phyloP scores from a whole-genome alignment of 1,140 invertebrate species.

The Chironomus striatipennis region DNA sequence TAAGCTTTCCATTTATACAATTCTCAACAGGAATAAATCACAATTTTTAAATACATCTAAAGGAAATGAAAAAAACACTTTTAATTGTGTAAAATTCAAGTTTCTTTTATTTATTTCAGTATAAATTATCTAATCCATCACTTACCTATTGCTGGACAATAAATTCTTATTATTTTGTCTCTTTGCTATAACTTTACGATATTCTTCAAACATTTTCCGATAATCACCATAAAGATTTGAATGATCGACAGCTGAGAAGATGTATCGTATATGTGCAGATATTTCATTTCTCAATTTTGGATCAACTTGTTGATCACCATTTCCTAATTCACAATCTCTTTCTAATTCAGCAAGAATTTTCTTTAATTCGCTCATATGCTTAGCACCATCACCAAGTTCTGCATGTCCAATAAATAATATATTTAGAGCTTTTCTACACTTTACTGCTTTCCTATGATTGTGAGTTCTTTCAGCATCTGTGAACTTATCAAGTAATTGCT shows the following conservation, averaged over 20 bases:
- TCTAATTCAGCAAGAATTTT: constrained; percentile 39
- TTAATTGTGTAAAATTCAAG: no score
- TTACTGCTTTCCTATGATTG: constrained; percentile 34
- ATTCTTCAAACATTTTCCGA: no score
- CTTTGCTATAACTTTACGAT: no score
- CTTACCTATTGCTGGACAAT: no score
- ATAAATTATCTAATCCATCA: no score
- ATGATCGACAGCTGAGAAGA: background rate
- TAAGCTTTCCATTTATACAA: background rate
- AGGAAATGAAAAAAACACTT: no score
- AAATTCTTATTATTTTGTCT: no score
- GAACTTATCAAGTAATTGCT: background rate
- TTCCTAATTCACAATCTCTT: constrained; percentile 33
- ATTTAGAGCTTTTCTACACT: constrained; percentile 41
- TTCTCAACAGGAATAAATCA: no score
- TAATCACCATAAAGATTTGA: background rate
- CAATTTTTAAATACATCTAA: no score
- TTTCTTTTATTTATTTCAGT: no score
- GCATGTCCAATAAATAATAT: constrained; percentile 47
- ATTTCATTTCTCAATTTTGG: background rate
- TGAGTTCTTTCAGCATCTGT: background rate
- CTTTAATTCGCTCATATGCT: constrained; percentile 41
- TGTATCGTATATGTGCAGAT: background rate
- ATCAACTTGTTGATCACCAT: background rate
- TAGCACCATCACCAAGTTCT: constrained; percentile 42